These are phyloP conservation scores for Urocitellus parryii DNA, from an alignment of 2,113 vertebrate genomes.

Conservation along the genomic window DNA sequence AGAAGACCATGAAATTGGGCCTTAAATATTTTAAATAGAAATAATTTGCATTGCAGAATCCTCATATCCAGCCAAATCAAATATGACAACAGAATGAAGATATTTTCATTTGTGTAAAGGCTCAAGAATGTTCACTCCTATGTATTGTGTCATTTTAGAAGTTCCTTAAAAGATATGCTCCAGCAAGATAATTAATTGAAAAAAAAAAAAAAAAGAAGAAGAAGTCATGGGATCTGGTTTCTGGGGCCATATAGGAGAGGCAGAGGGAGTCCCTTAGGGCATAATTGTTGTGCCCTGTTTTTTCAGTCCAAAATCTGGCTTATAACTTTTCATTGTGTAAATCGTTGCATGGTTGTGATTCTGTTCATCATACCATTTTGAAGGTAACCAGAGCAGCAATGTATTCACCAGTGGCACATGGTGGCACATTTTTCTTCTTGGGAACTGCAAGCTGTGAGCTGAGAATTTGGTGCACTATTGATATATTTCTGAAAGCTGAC, in stretches of 20 bases:
- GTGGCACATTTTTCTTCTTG: too few species aligned
- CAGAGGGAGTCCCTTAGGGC: too few species aligned
- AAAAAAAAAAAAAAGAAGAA: background rate
- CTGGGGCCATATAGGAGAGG: background rate
- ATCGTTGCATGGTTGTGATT: too few species aligned
- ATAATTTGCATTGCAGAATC: background rate
- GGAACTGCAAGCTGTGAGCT: too few species aligned
- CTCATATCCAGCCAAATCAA: background rate
- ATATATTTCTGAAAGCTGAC: too few species aligned
- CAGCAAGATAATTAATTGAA: background rate
- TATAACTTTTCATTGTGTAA: too few species aligned
- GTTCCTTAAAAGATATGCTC: background rate
- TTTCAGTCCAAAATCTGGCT: too few species aligned
- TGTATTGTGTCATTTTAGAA: background rate
- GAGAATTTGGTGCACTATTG: too few species aligned
- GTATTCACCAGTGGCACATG: too few species aligned
- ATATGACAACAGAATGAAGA: background rate
- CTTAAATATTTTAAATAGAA: slow-evolving; percentile 19
- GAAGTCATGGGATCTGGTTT: background rate
- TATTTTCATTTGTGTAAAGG: background rate
- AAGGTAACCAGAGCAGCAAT: too few species aligned
- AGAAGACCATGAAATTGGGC: background rate
- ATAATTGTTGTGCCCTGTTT: too few species aligned
- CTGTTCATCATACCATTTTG: too few species aligned
- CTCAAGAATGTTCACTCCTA: background rate